Percentiles rank a stretch among this genome's conserved stretches.
Conservation (phyloP, 2,888 invertebrate species). For the Scaptodrosophila latifasciaeformis region DNA sequence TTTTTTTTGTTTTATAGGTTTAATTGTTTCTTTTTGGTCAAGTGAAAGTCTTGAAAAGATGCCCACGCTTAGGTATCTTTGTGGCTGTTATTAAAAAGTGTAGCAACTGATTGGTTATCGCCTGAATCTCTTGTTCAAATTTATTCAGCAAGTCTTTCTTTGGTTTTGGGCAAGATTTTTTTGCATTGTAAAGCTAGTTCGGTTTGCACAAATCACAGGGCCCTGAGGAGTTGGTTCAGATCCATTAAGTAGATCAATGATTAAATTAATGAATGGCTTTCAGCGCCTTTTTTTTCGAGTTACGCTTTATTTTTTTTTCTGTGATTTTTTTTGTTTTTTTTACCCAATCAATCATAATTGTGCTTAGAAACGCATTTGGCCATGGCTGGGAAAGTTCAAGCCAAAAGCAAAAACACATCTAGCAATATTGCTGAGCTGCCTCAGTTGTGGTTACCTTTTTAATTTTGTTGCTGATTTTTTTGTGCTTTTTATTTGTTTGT, state of each 20-base stretch:
- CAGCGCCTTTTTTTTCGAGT: conserved; percentile 39
- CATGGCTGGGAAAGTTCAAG: conserved; percentile 3
- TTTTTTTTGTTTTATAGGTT: no score
- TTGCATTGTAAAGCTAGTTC: no score
- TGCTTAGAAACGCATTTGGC: background rate
- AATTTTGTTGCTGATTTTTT: background rate
- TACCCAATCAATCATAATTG: conserved; percentile 38
- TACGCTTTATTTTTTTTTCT: conserved; percentile 4
- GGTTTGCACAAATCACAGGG: conserved; percentile 58
- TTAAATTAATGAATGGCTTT: conserved; percentile 66
- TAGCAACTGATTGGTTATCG: no score
- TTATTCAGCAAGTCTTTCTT: no score
- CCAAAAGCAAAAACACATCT: background rate
- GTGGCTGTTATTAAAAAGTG: no score
- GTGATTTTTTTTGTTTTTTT: conserved; percentile 4
- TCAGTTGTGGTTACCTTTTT: background rate
- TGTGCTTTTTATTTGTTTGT: background rate
- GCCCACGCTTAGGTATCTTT: no score
- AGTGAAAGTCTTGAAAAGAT: no score
- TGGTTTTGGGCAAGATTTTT: no score
- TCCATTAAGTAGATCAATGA: conserved; percentile 63
- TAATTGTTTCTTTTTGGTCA: no score
- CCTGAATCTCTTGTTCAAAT: no score
- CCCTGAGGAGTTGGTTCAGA: conserved; percentile 44
- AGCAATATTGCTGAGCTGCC: background rate